Evolutionary conservation across 30 jellyfish, hydroid and myxozoan genomes (phyloP).

Genomic region (Rhopilema esculentum): DNA sequence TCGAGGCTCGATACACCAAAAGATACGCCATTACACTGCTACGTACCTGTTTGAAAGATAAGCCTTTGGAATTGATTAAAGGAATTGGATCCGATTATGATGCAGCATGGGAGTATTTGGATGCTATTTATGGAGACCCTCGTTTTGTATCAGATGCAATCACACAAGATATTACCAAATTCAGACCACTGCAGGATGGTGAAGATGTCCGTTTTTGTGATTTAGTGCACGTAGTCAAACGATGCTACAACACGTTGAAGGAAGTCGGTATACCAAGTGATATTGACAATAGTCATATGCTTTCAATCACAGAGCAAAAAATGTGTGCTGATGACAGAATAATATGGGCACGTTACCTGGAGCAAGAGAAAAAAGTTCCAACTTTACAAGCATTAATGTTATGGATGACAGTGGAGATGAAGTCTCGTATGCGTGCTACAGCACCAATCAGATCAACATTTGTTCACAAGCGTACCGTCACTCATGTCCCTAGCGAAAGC

Average conservation of each 20-base stretch:
- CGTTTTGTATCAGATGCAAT: slow-evolving; percentile 65
- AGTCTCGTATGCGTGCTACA: slow-evolving; percentile 71
- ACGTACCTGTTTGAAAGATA: slow-evolving; percentile 57
- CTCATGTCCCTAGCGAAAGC: slow-evolving; percentile 50
- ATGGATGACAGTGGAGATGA: slow-evolving; percentile 79
- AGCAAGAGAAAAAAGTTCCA: slow-evolving; percentile 45
- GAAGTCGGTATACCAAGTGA: slow-evolving; percentile 73
- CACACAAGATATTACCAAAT: slow-evolving; percentile 67
- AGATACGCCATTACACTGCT: slow-evolving; percentile 60
- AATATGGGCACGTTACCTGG: slow-evolving; percentile 59
- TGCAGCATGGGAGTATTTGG: slow-evolving; percentile 73
- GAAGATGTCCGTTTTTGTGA: slow-evolving; percentile 76
- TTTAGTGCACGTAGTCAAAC: slow-evolving; percentile 70
- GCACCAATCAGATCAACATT: slow-evolving; percentile 73
- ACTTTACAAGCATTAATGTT: slow-evolving; percentile 59
- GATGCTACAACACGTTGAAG: slow-evolving; percentile 54
- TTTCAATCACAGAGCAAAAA: slow-evolving; percentile 74
- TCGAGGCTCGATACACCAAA: slow-evolving; percentile 60
- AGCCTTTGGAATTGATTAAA: slow-evolving; percentile 67
- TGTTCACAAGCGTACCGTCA: slow-evolving; percentile 58
- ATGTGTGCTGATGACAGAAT: slow-evolving; percentile 72
- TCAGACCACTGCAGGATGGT: slow-evolving; percentile 68
- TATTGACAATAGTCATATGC: slow-evolving; percentile 72
- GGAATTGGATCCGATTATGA: slow-evolving; percentile 71
- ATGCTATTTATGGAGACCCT: slow-evolving; percentile 80